Conservation (phyloP, 2,888 invertebrate species). For the Andrena hattorfiana region DNA sequence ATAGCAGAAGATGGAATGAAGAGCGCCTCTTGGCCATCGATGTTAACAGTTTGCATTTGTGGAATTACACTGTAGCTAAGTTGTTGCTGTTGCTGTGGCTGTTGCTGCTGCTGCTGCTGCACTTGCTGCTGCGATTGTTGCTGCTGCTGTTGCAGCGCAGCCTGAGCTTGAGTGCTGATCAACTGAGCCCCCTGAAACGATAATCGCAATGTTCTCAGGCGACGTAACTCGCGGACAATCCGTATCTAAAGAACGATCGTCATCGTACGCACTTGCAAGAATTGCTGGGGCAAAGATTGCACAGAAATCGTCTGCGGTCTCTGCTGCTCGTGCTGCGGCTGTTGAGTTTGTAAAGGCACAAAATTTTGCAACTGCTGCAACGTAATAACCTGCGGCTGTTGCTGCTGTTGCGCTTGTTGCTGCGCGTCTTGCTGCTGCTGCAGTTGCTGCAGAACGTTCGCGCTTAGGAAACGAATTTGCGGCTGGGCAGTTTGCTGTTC, state of each 20-base stretch:
- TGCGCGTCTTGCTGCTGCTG: conserved; percentile 85
- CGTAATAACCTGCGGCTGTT: conserved; percentile 85
- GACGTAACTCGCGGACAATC: neutral
- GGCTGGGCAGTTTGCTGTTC: conserved; percentile 77
- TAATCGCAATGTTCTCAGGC: neutral
- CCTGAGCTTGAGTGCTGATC: conserved; percentile 83
- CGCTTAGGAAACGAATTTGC: conserved; percentile 82
- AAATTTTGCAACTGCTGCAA: conserved; percentile 85
- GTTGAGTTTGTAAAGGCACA: conserved; percentile 84
- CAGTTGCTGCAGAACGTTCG: conserved; percentile 83
- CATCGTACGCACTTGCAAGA: conserved; percentile 84
- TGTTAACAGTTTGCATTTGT: conserved; percentile 95
- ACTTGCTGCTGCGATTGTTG: conserved; percentile 80
- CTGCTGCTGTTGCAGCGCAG: conserved; percentile 78
- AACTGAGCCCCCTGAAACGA: conserved; percentile 80
- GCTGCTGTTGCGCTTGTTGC: conserved; percentile 83
- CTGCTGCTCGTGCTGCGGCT: conserved; percentile 82
- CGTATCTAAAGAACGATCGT: rapidly evolving
- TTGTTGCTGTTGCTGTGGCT: conserved; percentile 87
- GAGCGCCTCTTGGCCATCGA: conserved; percentile 96
- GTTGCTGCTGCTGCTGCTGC: conserved; percentile 85
- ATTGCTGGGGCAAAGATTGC: conserved; percentile 86
- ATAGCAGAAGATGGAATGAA: conserved; percentile 94
- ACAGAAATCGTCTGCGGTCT: conserved; percentile 84
- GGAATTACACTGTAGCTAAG: conserved; percentile 87